These are phyloP conservation scores for Ciconia stormi DNA, from an alignment of 2,113 vertebrate genomes.

Conservation along the genomic window DNA sequence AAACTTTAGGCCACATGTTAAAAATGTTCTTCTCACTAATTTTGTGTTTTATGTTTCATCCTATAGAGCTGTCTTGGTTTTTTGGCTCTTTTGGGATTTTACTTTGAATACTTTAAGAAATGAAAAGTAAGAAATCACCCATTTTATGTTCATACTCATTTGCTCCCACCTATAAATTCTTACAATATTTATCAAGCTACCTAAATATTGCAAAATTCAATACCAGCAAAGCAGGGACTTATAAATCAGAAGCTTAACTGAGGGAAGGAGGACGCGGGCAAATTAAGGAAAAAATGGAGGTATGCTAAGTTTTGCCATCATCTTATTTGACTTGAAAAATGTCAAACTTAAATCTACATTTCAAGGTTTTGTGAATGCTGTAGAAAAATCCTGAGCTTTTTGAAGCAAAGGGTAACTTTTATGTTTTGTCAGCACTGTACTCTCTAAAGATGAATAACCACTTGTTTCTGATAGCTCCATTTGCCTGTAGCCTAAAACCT, in stretches of 20 bases:
- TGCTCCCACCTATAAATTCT: neutral
- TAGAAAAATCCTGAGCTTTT: neutral
- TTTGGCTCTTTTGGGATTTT: neutral
- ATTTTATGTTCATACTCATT: neutral
- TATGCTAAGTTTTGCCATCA: neutral
- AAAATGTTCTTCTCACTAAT: neutral
- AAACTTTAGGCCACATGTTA: neutral
- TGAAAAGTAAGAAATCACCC: neutral
- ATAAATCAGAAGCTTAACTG: neutral
- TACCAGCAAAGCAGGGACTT: neutral
- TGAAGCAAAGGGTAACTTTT: neutral
- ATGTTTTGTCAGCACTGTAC: neutral
- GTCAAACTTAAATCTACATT: neutral
- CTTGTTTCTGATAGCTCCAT: neutral
- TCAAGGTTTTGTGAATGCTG: neutral
- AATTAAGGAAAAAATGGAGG: neutral
- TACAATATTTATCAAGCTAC: neutral
- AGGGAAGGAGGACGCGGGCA: neutral
- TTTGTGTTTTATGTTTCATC: neutral
- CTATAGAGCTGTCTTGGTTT: neutral
- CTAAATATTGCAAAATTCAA: neutral
- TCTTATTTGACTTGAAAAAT: neutral
- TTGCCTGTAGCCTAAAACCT: neutral
- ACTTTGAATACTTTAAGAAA: neutral
- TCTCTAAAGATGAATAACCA: neutral